Evolutionary conservation across 2,888 invertebrate genomes (phyloP).

Genomic region (Xylocampa areola): DNA sequence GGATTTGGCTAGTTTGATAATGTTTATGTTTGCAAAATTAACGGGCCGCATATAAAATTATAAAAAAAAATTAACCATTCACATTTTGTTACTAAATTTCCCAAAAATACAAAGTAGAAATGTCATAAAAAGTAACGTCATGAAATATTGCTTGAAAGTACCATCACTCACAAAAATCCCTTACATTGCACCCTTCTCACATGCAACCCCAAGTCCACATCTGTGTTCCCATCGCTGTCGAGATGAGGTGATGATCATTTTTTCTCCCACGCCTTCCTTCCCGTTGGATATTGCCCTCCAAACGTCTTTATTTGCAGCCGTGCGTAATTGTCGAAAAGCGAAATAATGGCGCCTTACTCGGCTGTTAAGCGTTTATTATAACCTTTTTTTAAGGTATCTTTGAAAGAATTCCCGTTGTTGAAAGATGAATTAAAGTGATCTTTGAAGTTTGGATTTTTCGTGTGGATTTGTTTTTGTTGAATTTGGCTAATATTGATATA

Average conservation of each 20-base stretch:
- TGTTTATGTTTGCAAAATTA: no score
- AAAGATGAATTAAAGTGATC: constrained; percentile 52
- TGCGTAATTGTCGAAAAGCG: constrained; percentile 71
- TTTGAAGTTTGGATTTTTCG: constrained; percentile 41
- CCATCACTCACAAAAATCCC: constrained; percentile 14
- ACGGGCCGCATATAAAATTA: no score
- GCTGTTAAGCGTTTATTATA: constrained; percentile 48
- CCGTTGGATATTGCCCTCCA: constrained; percentile 69
- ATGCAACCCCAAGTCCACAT: constrained; percentile 32
- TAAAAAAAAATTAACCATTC: no score
- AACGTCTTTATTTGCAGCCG: constrained; percentile 75
- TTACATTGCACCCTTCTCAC: constrained; percentile 20
- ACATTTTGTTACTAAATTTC: no score
- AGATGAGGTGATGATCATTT: constrained; percentile 79
- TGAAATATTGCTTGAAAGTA: no score
- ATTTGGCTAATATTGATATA: background rate
- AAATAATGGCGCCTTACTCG: constrained; percentile 63
- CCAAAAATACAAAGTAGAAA: no score
- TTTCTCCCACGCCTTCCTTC: constrained; percentile 70
- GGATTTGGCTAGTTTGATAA: no score
- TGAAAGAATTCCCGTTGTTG: constrained; percentile 42
- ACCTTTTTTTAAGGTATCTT: constrained; percentile 53
- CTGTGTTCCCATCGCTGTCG: constrained; percentile 31
- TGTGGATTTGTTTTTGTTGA: constrained; percentile 1
- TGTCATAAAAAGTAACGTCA: no score